These are phyloP conservation scores for Aproaerema taeniolella DNA, from an alignment of 2,888 invertebrate genomes.

Conservation along the genomic window DNA sequence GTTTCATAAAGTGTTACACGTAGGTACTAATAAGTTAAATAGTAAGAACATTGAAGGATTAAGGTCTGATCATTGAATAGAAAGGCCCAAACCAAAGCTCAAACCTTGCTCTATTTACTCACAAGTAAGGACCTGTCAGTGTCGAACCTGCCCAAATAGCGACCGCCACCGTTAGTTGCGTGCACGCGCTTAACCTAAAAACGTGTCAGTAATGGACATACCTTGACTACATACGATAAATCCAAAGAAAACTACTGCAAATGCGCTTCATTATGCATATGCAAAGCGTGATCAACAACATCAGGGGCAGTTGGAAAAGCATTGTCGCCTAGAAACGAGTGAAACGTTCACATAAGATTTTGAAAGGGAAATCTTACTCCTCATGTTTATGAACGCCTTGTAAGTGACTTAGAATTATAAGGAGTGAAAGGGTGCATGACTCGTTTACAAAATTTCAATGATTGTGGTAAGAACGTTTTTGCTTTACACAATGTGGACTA, in stretches of 20 bases:
- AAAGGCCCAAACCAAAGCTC: no score
- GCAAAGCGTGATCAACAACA: conserved; percentile 79
- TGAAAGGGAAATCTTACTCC: conserved; percentile 29
- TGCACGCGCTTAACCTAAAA: conserved; percentile 59
- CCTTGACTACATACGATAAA: conserved; percentile 78
- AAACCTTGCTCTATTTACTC: no score
- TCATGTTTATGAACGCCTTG: conserved; percentile 36
- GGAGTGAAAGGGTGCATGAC: conserved; percentile 31
- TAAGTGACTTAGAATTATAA: conserved; percentile 18
- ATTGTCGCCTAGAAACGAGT: conserved; percentile 76
- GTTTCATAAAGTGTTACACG: no score
- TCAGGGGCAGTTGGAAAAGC: conserved; percentile 77
- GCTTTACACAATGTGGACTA: not conserved
- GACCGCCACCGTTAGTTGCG: conserved; percentile 59
- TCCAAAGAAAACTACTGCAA: conserved; percentile 79
- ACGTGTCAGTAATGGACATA: conserved; percentile 74
- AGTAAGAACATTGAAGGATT: no score
- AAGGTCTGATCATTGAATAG: no score
- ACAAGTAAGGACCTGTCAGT: no score
- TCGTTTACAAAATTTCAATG: conserved; percentile 19
- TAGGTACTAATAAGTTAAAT: no score
- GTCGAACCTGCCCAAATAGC: no score
- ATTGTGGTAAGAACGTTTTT: conserved; percentile 7
- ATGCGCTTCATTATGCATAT: conserved; percentile 79
- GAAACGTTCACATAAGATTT: conserved; percentile 65